Evolutionary conservation across 2,113 vertebrate genomes (phyloP).

Genomic region (Xenopus borealis): DNA sequence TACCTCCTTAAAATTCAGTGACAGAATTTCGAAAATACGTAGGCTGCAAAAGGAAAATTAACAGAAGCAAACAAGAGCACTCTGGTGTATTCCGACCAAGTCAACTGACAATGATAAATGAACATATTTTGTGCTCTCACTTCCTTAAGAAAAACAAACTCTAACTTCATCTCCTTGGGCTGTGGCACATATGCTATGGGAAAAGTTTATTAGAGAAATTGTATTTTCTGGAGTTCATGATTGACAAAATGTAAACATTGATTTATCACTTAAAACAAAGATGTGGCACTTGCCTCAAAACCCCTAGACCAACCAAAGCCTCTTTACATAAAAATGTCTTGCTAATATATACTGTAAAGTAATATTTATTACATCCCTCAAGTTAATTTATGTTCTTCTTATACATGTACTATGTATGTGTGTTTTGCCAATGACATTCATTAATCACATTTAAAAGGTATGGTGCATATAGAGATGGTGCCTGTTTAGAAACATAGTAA

Average conservation of each 20-base stretch:
- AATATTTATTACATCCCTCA: too few relatives aligned
- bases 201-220: constrained; percentile 33
- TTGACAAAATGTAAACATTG: constrained; percentile 25
- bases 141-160: constrained; percentile 10
- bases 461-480: too few relatives aligned
- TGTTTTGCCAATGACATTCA: too few relatives aligned
- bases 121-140: constrained; percentile 8
- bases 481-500: too few relatives aligned
- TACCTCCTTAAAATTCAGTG: too few relatives aligned
- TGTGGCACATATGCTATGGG: constrained; percentile 10
- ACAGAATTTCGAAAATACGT: too few relatives aligned
- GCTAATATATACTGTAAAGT: too few relatives aligned
- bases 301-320: neutral
- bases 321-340: neutral
- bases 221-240: constrained; percentile 26
- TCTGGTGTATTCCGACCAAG: constrained; percentile 18
- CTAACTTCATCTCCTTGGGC: constrained; percentile 14
- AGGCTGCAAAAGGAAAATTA: too few relatives aligned
- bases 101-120: constrained; percentile 37
- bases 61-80: neutral
- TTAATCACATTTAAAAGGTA: too few relatives aligned
- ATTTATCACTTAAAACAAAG: constrained; percentile 18
- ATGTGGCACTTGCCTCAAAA: neutral
- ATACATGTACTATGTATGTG: too few relatives aligned
- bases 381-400: too few relatives aligned